Conservation (phyloP, 2,888 invertebrate species). For the Linnaemya vulpina region DNA sequence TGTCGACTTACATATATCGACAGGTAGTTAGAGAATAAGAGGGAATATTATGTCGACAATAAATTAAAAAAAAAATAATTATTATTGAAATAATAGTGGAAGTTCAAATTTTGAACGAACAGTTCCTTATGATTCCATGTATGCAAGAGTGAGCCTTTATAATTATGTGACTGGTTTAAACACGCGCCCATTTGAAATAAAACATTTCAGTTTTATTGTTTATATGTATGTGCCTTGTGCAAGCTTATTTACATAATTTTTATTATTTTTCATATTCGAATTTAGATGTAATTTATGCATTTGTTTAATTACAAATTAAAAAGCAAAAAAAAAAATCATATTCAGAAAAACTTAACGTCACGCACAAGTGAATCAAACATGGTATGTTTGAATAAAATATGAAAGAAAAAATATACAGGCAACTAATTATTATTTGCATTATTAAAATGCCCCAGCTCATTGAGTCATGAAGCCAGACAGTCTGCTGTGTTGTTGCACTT, state of each 20-base stretch:
- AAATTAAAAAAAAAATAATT: neutral
- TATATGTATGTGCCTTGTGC: neutral
- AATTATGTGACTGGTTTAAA: conserved; percentile 49
- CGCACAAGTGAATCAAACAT: conserved; percentile 60
- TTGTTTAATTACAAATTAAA: conserved; percentile 60
- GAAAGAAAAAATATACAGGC: neutral
- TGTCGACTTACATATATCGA: too few relatives aligned
- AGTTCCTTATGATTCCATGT: neutral
- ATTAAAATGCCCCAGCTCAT: conserved; percentile 52
- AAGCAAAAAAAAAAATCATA: conserved; percentile 1
- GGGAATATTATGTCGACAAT: neutral
- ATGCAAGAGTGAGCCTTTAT: neutral
- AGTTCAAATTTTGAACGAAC: neutral
- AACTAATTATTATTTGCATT: conserved; percentile 43
- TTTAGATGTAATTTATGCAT: conserved; percentile 46
- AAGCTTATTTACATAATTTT: conserved; percentile 55
- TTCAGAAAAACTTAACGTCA: conserved; percentile 53
- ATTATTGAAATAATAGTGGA: too few relatives aligned
- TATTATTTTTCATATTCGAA: conserved; percentile 39
- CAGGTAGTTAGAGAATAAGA: too few relatives aligned
- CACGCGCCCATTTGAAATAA: conserved; percentile 65
- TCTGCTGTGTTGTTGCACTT: conserved; percentile 27
- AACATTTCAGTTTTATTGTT: conserved; percentile 47
- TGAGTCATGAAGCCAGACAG: conserved; percentile 64
- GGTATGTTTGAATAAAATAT: neutral